Percentiles rank a stretch among this genome's conserved stretches.
Conservation (phyloP, 2,113 vertebrate genomes). For the Polypterus bichir region DNA sequence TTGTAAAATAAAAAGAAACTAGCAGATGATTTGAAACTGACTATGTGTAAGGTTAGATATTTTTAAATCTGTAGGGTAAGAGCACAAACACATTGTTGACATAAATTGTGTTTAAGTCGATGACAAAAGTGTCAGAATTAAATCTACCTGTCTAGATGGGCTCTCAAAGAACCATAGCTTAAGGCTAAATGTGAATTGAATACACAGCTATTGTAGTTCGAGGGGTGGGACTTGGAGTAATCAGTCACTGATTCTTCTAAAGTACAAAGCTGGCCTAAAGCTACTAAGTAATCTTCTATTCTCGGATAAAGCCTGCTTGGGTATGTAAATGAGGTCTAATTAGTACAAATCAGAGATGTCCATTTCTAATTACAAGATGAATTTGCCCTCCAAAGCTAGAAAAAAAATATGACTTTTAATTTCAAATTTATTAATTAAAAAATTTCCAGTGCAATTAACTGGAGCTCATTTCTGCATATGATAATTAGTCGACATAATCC, state of each 20-base stretch:
- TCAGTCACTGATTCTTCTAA: neutral
- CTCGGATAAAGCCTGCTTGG: conserved; percentile 10
- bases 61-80: too few species aligned
- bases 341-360: conserved; percentile 31
- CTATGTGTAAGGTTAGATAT: too few species aligned
- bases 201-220: too few species aligned
- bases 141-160: too few species aligned
- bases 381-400: conserved; percentile 22
- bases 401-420: conserved; percentile 21
- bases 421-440: conserved; percentile 35
- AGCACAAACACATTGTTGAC: too few species aligned
- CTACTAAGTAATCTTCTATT: conserved; percentile 14
- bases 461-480: conserved; percentile 16
- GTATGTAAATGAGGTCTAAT: conserved; percentile 29
- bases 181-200: too few species aligned
- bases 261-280: conserved; percentile 14
- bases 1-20: too few species aligned
- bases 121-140: too few species aligned
- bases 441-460: conserved; percentile 25
- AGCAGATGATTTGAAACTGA: too few species aligned
- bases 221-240: too few species aligned
- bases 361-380: conserved; percentile 29
- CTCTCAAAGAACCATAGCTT: too few species aligned
- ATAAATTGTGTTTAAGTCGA: too few species aligned
- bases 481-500: conserved; percentile 20